Evolutionary conservation across 2,797 vertebrate genomes (phyloP), one percentile per base, ranked within the genome.

Genomic region (Anas bahamensis): DNA sequence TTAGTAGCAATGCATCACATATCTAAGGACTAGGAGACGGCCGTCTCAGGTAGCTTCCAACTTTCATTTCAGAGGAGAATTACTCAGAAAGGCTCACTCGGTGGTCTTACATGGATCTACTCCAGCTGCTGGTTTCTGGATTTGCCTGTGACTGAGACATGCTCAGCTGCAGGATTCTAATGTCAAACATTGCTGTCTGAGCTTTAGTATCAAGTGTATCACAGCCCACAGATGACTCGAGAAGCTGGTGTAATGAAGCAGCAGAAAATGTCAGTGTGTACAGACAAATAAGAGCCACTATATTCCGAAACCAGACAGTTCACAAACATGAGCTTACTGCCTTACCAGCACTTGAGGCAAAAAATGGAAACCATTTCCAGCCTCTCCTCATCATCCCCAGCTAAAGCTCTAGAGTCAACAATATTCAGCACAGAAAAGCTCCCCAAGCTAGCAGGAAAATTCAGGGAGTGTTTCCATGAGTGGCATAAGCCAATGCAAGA

Each of bases 1-100:
- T 0, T 6, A 48, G 74, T 26, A 78, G 63, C 28, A 48, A 21
- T 4, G n/a, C 37, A 39, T 13, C 37, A 17, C 2, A 0, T 12
- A 41, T 1, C 13, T 15, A 55, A 26, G 74, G 66, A 69, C 28
- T 7, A 53, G 66, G 48, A 52, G 68, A 12, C 9, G 48, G 35
- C 26, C 29, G 35, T 28, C 26, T 41, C 17, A 18, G 39, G 31
- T 2, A 81, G 53, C 53, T 56, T 50, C 50, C 75, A 31, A 15
- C 39, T 37, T 56, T 15, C 53, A 24, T 0, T 28, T 26, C 7
- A 2, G 55, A 65, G 68, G 0, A 46, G 68, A 81, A 33, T 33
- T 12, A 33, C 28, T 21, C 63, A 86, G 74, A 17, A 76, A 65
- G 29, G 31, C 37, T 61, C 56, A 46, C 41, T 21, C 1, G 22